Evolutionary conservation across 2,888 invertebrate genomes (phyloP), one percentile per base, ranked within the genome.

Genomic region (Platerodrilus igneus): DNA sequence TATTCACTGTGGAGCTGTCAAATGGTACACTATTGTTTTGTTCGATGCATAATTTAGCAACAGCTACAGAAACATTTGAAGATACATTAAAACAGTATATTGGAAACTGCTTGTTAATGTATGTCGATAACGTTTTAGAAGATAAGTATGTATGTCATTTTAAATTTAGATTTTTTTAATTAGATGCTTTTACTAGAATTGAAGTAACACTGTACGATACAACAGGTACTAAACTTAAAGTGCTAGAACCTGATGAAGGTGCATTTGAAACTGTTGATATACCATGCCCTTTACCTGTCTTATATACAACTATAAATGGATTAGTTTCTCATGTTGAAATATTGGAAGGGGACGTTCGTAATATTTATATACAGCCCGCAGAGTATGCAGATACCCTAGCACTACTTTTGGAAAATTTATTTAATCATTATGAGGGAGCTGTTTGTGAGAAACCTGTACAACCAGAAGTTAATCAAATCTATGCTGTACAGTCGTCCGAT

Each of bases 191-290:
- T 40, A 41, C 15, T 34, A 86, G 86, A 44, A 66, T 86, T 46
- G 69, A 79, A 37, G 73, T 84, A 37, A 78, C 81, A 2, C 66
- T 87, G 2, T 83, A 83, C 56, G 73, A 79, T 37, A 56, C 57
- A 3, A 67, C 66, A 1, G 76, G 76, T 5, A 60, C 63, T 10
- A 75, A 75, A 55, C 60, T 79, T 2, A 57, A 67, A 0, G 63
- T 76, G 23, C 66, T 77, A 37, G 65, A 68, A 19, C 75, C 76
- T 0, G 76, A 77, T 47, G 74, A 73, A 42, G 76, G 70, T 18
- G 73, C 76, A 0, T 73, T 69, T 52, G 72, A 72, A 11, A 66
- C 67, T 16, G 72, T 77, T 0, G 53, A 69, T 56, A 43, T 74
- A 17, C 61, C 86, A 4, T 82, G 82, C 52, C 74, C 75, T 11